Evolutionary conservation across 2,888 invertebrate species (phyloP), one percentile per base, ranked within the genome.

Genomic region (Theretra japonica): DNA sequence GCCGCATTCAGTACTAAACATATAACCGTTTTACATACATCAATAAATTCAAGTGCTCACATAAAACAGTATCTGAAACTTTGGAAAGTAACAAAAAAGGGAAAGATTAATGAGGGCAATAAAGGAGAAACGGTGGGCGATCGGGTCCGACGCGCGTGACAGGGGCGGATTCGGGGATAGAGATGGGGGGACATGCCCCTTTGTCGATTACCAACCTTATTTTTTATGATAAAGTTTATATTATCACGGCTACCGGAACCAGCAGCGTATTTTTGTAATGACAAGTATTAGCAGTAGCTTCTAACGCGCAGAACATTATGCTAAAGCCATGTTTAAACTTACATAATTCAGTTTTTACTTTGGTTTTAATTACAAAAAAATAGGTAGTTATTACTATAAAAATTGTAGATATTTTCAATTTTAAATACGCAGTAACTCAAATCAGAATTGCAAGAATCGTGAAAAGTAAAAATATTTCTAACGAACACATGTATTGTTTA

Each of bases 1-100:
- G 21, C 30, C 30, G 60, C n/a, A 62, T 65, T 65, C 41, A 48
- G 30, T 60, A 33, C 65, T 48, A 48, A 65, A 65, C 48, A 17
- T 65, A 48, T 60, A n/a, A 60, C 41, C 21, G 65, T 41, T 23
- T 65, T 65, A 65, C 65, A 65, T 48, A 48, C 48, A 23, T 65
- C 65, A 65, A 65, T 65, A 65, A 65, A 65, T 65, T 65, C 41
- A 65, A 65, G 65, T 65, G 65, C 65, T 48, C 65, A 23, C 48
- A 65, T 65, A 65, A 65, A 65, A 65, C 65, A 65, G 65, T 41
- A 65, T 65, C 65, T 41, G 65, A 65, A 65, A 65, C 23, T 65
- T 65, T 41, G 65, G 65, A 65, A 65, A 65, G 65, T 65, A 65
- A 65, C 65, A 65, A 65, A 65, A 65, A 65, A 65, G 65, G 65